phyloP scores from a whole-genome alignment of 2,888 invertebrate genomes.

The Laothoe populi region DNA sequence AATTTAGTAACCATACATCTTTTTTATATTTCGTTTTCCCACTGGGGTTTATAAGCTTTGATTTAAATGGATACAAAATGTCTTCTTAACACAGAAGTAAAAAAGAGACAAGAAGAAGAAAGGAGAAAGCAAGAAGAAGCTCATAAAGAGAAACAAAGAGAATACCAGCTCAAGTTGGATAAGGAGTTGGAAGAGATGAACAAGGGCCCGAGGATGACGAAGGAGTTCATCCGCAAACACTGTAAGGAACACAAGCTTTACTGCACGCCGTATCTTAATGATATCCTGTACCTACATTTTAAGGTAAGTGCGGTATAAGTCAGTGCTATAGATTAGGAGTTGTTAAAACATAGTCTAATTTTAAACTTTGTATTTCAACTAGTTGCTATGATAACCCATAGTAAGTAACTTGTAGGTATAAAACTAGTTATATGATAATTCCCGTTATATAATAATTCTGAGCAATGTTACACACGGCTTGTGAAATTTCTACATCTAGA shows the following conservation, averaged over 20 bases:
- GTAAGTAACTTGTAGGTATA: too few species aligned
- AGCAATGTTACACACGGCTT: too few species aligned
- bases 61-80: too few species aligned
- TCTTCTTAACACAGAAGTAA: slow-evolving; percentile 31
- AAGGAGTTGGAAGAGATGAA: slow-evolving; percentile 70
- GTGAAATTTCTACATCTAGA: too few species aligned
- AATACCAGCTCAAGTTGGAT: slow-evolving; percentile 62
- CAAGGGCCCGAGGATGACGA: slow-evolving; percentile 88
- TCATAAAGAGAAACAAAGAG: slow-evolving; percentile 57
- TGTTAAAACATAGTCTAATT: too few species aligned
- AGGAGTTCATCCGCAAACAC: slow-evolving; percentile 90
- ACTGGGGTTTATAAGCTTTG: neutral
- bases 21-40: neutral
- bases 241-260: slow-evolving; percentile 95
- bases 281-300: slow-evolving; percentile 97
- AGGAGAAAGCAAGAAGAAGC: slow-evolving; percentile 54
- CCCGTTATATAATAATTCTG: too few species aligned
- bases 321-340: too few species aligned
- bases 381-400: too few species aligned
- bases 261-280: slow-evolving; percentile 94
- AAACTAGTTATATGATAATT: too few species aligned
- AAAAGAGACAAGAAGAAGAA: slow-evolving; percentile 44
- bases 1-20: neutral
- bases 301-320: slow-evolving; percentile 85
- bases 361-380: too few species aligned